phyloP scores from a whole-genome alignment of 1,140 invertebrate genomes.

The Dendrolimus punctatus region DNA sequence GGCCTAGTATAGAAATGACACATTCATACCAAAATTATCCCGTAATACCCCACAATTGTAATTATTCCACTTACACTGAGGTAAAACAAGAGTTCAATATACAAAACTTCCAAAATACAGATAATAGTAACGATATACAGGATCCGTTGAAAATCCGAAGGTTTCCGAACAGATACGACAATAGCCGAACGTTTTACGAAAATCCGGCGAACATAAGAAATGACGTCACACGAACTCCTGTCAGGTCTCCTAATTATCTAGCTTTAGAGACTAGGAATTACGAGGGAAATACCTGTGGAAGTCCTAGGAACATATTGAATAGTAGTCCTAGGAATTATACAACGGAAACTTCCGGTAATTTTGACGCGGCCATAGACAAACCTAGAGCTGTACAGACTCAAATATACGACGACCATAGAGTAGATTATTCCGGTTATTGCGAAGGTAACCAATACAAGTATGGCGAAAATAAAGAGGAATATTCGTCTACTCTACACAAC shows the following conservation, averaged over 20 bases:
- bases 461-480: constrained; percentile 38
- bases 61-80: constrained; percentile 58
- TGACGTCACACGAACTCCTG: constrained; percentile 26
- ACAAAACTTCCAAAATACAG: constrained; percentile 32
- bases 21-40: constrained; percentile 63
- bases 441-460: constrained; percentile 46
- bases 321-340: constrained; percentile 55
- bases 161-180: constrained; percentile 36
- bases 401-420: constrained; percentile 47
- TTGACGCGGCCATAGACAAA: constrained; percentile 39
- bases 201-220: constrained; percentile 43
- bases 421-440: constrained; percentile 45
- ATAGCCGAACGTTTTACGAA: constrained; percentile 52
- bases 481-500: constrained; percentile 36
- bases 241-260: constrained; percentile 46
- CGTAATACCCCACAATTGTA: constrained; percentile 49
- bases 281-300: constrained; percentile 46
- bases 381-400: constrained; percentile 27
- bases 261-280: constrained; percentile 43
- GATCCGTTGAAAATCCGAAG: constrained; percentile 32
- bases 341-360: constrained; percentile 38
- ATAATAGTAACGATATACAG: constrained; percentile 18
- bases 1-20: constrained; percentile 49
- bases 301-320: constrained; percentile 55
- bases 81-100: constrained; percentile 51